Evolutionary conservation across 2,797 vertebrate genomes (phyloP).

Genomic region (Sebastes wilsoni): DNA sequence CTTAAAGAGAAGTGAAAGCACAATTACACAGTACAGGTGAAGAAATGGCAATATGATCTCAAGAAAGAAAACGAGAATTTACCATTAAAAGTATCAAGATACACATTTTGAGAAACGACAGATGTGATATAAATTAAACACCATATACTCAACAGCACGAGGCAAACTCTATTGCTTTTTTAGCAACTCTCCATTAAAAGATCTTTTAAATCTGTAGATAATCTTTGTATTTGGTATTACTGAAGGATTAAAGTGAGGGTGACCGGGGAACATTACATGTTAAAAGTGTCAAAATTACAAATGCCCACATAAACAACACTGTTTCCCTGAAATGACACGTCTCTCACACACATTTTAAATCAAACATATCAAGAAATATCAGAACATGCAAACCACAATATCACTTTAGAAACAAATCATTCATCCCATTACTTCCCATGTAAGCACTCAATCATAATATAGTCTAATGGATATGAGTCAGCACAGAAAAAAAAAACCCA

Average conservation of each 20-base stretch:
- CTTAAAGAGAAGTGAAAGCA: constrained; percentile 39
- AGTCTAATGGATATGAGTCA: constrained; percentile 6
- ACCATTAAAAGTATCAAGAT: constrained; percentile 20
- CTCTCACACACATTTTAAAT: constrained; percentile 5
- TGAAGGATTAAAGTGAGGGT: constrained; percentile 14
- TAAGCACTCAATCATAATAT: neutral
- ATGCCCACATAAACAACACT: constrained; percentile 34
- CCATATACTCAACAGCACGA: constrained; percentile 23
- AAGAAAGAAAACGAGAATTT: constrained; percentile 18
- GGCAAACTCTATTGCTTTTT: constrained; percentile 4
- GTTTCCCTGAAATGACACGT: constrained; percentile 57
- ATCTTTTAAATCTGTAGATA: constrained; percentile 23
- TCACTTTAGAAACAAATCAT: neutral
- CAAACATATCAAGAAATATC: constrained; percentile 15
- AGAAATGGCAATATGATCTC: constrained; percentile 24
- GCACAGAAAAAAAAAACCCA: neutral
- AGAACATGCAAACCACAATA: constrained; percentile 27
- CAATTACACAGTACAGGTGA: constrained; percentile 35
- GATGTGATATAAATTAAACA: constrained; percentile 49
- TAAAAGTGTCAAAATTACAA: constrained; percentile 31
- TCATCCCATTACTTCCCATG: neutral
- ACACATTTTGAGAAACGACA: constrained; percentile 9
- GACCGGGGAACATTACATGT: neutral
- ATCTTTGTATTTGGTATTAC: constrained; percentile 43
- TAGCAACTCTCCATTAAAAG: neutral